phyloP scores from a whole-genome alignment of 2,888 invertebrate genomes.

The Pollenia labialis region DNA sequence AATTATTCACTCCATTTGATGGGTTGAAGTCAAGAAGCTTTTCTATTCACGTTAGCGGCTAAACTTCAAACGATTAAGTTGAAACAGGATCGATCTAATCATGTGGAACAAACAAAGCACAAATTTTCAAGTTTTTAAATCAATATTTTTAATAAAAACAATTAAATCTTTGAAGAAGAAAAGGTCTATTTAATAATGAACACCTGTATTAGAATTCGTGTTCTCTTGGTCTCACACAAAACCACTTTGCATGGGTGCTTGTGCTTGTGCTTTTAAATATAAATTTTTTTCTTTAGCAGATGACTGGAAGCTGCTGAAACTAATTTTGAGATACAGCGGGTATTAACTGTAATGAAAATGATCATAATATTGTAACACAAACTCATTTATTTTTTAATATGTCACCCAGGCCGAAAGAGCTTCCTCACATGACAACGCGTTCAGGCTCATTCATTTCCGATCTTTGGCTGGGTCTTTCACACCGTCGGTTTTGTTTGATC shows the following conservation, averaged over 20 bases:
- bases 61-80: constrained; percentile 49
- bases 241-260: neutral
- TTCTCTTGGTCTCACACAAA: neutral
- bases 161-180: neutral
- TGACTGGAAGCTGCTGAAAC: constrained; percentile 14
- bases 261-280: constrained; percentile 28
- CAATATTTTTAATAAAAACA: constrained; percentile 38
- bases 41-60: constrained; percentile 19
- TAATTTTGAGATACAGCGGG: constrained; percentile 24
- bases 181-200: neutral
- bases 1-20: neutral
- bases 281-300: constrained; percentile 25
- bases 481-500: constrained; percentile 36
- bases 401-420: neutral
- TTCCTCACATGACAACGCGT: constrained; percentile 2
- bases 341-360: constrained; percentile 25
- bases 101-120: constrained; percentile 60
- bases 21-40: constrained; percentile 2
- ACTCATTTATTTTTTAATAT: constrained; percentile 34
- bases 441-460: constrained; percentile 20
- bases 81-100: constrained; percentile 52
- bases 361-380: constrained; percentile 61
- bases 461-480: neutral
- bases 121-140: constrained; percentile 56
- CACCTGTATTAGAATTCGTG: constrained; percentile 3